A percentile compares a stretch with the other conserved stretches of the same genome.
phyloP scores from a whole-genome alignment of 2,797 vertebrate species.

The Ptychadena robeensis region DNA sequence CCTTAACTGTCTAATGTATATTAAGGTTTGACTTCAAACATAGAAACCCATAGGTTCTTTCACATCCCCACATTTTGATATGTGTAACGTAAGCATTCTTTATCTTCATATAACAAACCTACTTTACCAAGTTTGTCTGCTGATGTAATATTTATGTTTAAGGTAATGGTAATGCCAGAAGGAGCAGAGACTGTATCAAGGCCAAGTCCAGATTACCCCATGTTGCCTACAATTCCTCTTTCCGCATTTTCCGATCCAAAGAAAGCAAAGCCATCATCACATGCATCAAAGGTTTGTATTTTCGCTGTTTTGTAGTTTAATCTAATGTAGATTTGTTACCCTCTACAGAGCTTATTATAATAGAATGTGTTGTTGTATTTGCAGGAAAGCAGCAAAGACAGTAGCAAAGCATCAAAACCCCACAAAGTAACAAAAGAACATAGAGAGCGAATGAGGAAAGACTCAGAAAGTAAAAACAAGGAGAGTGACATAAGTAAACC shows the following conservation, averaged over 20 bases:
- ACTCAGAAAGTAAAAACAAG: conserved; percentile 91
- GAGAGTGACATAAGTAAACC: conserved; percentile 45
- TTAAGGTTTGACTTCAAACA: too few species aligned
- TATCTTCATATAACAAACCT: too few species aligned
- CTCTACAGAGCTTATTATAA: background rate
- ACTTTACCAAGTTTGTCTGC: background rate
- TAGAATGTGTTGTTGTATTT: background rate
- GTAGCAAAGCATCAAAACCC: conserved; percentile 88
- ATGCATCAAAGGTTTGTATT: conserved; percentile 91
- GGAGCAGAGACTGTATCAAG: conserved; percentile 91
- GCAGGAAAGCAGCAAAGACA: conserved; percentile 82
- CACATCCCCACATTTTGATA: too few species aligned
- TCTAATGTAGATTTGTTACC: background rate
- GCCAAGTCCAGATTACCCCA: conserved; percentile 96
- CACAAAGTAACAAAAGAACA: conserved; percentile 97
- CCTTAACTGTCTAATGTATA: too few species aligned
- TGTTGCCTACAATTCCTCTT: conserved; percentile 96
- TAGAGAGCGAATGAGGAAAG: conserved; percentile 91
- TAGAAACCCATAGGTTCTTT: too few species aligned
- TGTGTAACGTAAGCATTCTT: too few species aligned
- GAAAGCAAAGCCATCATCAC: conserved; percentile 93
- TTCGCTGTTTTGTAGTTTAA: background rate
- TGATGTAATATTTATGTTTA: background rate
- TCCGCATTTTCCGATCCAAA: conserved; percentile 98
- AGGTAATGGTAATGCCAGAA: conserved; percentile 98